A percentile compares a stretch with the other conserved stretches of the same genome.
Conservation (phyloP, 2,797 vertebrate species). For the Moxostoma hubbsi region DNA sequence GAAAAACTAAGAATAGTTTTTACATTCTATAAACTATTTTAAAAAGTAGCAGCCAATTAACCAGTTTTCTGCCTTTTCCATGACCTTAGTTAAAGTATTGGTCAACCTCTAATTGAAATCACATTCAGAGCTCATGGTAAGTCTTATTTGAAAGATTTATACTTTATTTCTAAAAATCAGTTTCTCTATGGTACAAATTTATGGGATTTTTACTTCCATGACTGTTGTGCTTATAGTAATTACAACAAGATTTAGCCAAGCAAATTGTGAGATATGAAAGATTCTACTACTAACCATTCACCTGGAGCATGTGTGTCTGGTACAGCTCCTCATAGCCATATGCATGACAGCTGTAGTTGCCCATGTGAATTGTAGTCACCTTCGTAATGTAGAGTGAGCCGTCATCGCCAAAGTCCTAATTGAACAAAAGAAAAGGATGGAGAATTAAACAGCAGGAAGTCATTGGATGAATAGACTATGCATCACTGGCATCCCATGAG, state of each 20-base stretch:
- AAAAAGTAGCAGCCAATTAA: too few species aligned
- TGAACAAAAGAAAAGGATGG: conserved; percentile 47
- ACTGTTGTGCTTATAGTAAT: neutral
- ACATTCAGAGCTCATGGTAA: too few species aligned
- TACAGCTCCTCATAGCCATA: conserved; percentile 91
- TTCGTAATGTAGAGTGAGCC: conserved; percentile 97
- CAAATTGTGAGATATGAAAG: conserved; percentile 60
- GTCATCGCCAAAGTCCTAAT: conserved; percentile 95
- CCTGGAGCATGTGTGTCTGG: conserved; percentile 98
- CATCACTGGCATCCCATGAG: conserved; percentile 72
- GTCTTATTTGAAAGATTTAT: too few species aligned
- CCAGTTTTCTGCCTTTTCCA: too few species aligned
- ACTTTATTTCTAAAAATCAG: too few species aligned
- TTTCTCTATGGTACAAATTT: too few species aligned
- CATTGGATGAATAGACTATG: conserved; percentile 67
- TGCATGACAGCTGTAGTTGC: conserved; percentile 96
- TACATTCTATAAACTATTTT: too few species aligned
- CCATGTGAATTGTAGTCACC: conserved; percentile 97
- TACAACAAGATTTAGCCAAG: neutral
- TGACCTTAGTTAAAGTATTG: too few species aligned
- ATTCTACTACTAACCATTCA: conserved; percentile 96
- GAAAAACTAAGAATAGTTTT: too few species aligned
- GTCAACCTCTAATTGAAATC: too few species aligned
- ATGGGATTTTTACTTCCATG: too few species aligned
- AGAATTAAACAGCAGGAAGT: conserved; percentile 67